Base-by-base conservation (phyloP, 2,797 vertebrate genomes). In the Chelonia mydas region DNA sequence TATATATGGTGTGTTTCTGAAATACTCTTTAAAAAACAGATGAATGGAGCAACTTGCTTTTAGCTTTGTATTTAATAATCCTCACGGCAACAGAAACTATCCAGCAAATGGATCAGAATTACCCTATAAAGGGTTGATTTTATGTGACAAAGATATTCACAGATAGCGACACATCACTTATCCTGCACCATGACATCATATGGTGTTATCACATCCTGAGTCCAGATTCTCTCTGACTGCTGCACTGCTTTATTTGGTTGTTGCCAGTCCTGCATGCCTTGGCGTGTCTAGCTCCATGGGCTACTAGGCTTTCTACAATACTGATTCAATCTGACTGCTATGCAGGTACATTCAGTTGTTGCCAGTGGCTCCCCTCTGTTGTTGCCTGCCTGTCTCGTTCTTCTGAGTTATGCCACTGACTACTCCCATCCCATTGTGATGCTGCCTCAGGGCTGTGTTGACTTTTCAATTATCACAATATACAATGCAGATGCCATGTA, bases 381-480 rank as follows among this genome's bases (percentile, higher is more conserved):
- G 89, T 92, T 86, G 89, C 92, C 86, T 80, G 81, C 82, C 68
- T 89, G 88, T 82, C 90, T 91, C 49, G 16, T 90, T 94, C 92
- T 81, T 84, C 89, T 86, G 91, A 95, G 87, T 95, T 91, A 95
- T 45, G 68, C n/a, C 90, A 84, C 84, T 87, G 81, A 81, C 84
- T 93, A 1, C 28, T 72, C 59, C 81, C 28, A 50, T 41, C 50
- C 81, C 3, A 2, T 81, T 2, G 89, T 49, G 81, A 94, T 0
- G 0, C 51, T 87, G 91, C 88, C 89, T 93, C 59, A 0, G 1
- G 81, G 93, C 89, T 88, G 21, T 3, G 25, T 1, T 54, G 89
- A 45, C 54, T 90, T 95, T 97, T 95, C 96, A 95, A 59, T 96
- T 86, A 90, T 55, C 84, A 17, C 92, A 88, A 84, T 37, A 47